Evolutionary conservation across 2,888 invertebrate species (phyloP).

Genomic region (Sicus ferrugineus): DNA sequence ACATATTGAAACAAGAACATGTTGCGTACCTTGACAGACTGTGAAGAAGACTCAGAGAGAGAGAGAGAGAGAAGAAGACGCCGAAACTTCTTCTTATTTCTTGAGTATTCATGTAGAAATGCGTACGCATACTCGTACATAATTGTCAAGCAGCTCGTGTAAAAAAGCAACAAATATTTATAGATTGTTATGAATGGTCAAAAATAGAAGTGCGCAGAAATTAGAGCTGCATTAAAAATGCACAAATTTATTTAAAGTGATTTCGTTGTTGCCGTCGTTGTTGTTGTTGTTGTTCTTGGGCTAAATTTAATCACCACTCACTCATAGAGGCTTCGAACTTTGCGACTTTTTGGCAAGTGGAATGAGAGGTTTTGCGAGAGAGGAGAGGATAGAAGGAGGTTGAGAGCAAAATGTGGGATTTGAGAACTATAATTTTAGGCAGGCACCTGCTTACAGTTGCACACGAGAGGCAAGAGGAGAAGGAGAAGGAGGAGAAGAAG

Average conservation of each 20-base stretch:
- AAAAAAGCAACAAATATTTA: conserved; percentile 26
- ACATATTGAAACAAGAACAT: no score
- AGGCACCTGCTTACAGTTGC: conserved; percentile 27
- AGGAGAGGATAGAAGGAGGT: not conserved
- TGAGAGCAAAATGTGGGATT: not conserved
- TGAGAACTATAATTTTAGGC: conserved; percentile 26
- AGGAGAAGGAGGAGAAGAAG: not conserved
- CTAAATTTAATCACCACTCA: conserved; percentile 2
- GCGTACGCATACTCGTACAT: no score
- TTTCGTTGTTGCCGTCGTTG: conserved; percentile 2
- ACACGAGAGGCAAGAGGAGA: not conserved
- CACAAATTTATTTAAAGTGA: not conserved
- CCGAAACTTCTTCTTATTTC: no score
- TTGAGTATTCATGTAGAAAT: no score
- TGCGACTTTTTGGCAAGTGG: conserved; percentile 30
- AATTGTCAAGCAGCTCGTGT: no score
- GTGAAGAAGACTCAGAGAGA: no score
- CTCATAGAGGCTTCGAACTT: conserved; percentile 23
- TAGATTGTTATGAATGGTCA: conserved; percentile 29
- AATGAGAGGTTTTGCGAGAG: not conserved
- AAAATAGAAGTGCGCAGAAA: conserved; percentile 12
- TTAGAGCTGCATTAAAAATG: not conserved
- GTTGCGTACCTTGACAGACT: no score
- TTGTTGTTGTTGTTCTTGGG: not conserved
- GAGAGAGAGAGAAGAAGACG: no score